A percentile compares a stretch with the other conserved stretches of the same genome.
These are phyloP conservation scores for Ectemnius cavifrons DNA, from an alignment of 2,888 invertebrate genomes.

Conservation along the genomic window DNA sequence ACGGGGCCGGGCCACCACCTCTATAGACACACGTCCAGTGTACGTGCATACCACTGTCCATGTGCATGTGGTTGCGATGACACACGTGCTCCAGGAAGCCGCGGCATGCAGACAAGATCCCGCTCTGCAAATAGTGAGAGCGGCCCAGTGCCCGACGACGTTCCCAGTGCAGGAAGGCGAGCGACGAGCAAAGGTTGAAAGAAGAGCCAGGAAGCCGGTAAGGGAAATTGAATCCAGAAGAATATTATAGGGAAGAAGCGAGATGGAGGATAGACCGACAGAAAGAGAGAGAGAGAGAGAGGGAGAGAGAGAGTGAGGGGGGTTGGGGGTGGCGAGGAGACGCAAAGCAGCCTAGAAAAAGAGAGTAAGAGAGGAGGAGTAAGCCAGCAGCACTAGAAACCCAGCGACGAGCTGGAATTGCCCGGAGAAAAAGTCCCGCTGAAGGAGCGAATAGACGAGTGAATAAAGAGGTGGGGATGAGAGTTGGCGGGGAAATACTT, in stretches of 20 bases:
- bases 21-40: background rate
- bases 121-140: background rate
- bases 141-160: no score
- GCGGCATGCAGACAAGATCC: slow-evolving; percentile 1
- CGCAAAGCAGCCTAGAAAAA: background rate
- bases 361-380: background rate
- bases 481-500: slow-evolving; percentile 22
- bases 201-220: slow-evolving; percentile 4
- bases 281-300: background rate
- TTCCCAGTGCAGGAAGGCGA: no score
- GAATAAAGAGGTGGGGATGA: slow-evolving; percentile 8
- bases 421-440: background rate
- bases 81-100: background rate
- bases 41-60: background rate
- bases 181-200: no score
- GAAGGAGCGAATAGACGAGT: background rate
- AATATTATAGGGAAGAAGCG: background rate
- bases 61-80: background rate
- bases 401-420: slow-evolving; percentile 15
- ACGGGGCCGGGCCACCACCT: slow-evolving; percentile 2
- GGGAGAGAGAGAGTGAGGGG: no score
- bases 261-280: background rate
- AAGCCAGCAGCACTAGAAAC: background rate
- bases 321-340: background rate
- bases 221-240: slow-evolving; percentile 8